These are phyloP conservation scores for Choristoneura rosaceana DNA, from an alignment of 2,888 invertebrate species.

Conservation along the genomic window DNA sequence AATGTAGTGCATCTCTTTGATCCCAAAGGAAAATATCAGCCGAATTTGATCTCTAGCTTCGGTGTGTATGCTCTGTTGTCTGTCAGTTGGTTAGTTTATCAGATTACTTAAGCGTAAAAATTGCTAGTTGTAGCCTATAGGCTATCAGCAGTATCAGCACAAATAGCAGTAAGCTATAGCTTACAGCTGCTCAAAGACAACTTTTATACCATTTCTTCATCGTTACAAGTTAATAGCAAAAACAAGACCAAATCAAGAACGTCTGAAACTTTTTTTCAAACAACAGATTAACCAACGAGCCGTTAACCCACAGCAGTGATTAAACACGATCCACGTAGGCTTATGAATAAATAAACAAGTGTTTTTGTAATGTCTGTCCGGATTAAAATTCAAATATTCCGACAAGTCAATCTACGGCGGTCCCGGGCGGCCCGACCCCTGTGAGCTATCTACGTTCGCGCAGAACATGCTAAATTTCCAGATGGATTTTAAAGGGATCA, in stretches of 20 bases:
- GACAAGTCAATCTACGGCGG: slow-evolving; percentile 84
- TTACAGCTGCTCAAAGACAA: too few species aligned
- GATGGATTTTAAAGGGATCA: slow-evolving; percentile 42
- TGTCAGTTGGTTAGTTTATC: too few species aligned
- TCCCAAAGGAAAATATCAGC: too few species aligned
- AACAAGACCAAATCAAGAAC: too few species aligned
- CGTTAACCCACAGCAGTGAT: slow-evolving; percentile 52
- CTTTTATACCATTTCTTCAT: too few species aligned
- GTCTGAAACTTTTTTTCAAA: background rate
- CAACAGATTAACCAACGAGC: slow-evolving; percentile 46
- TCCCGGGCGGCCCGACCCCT: slow-evolving; percentile 71
- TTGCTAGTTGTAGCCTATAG: too few species aligned
- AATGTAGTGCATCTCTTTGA: too few species aligned
- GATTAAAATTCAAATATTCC: slow-evolving; percentile 86
- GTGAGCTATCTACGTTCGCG: slow-evolving; percentile 54
- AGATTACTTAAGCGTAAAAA: too few species aligned
- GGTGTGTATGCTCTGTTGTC: too few species aligned
- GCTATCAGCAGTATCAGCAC: too few species aligned
- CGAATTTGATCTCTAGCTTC: too few species aligned
- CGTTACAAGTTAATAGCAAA: background rate
- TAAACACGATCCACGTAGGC: slow-evolving; percentile 57
- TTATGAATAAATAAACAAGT: slow-evolving; percentile 82
- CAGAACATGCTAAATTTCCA: slow-evolving; percentile 52
- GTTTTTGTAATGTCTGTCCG: slow-evolving; percentile 74
- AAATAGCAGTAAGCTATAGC: too few species aligned